These are phyloP conservation scores for Platichthys stellatus DNA, from an alignment of 2,113 vertebrate species.

Conservation along the genomic window DNA sequence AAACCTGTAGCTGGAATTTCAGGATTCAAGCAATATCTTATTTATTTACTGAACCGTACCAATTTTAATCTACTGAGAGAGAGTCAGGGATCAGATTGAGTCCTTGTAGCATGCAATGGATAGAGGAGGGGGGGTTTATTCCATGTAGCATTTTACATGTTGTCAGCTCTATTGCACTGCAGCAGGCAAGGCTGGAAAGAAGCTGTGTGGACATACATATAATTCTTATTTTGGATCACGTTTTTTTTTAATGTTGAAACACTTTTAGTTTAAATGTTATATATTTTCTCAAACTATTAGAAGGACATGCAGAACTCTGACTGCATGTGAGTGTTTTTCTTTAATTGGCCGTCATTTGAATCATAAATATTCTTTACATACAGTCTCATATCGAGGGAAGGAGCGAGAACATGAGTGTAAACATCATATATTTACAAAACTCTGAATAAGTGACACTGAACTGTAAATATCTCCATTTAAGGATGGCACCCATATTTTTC, in stretches of 20 bases:
- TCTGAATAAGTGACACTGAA: constrained; percentile 39
- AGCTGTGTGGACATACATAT: constrained; percentile 1
- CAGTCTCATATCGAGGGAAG: constrained; percentile 42
- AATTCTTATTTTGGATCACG: constrained; percentile 12
- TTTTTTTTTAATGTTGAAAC: not conserved
- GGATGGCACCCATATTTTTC: constrained; percentile 42
- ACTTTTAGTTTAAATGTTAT: constrained; percentile 19
- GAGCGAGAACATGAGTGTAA: constrained; percentile 59
- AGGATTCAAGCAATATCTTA: constrained; percentile 52
- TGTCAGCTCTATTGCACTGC: constrained; percentile 52
- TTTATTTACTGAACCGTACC: constrained; percentile 55
- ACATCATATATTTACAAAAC: constrained; percentile 66
- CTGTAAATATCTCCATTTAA: constrained; percentile 32
- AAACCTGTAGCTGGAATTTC: constrained; percentile 46
- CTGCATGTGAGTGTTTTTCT: constrained; percentile 44
- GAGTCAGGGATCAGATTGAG: constrained; percentile 49
- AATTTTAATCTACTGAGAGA: constrained; percentile 36
- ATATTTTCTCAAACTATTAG: constrained; percentile 19
- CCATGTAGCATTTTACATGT: constrained; percentile 60
- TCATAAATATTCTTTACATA: constrained; percentile 71
- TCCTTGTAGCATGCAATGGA: constrained; percentile 59
- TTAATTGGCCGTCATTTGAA: constrained; percentile 38
- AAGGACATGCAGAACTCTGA: constrained; percentile 34
- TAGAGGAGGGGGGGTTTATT: constrained; percentile 12
- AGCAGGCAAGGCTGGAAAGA: constrained; percentile 32